These are phyloP conservation scores for Arrhamphus sclerolepis DNA, from an alignment of 2,797 vertebrate species.

Conservation along the genomic window DNA sequence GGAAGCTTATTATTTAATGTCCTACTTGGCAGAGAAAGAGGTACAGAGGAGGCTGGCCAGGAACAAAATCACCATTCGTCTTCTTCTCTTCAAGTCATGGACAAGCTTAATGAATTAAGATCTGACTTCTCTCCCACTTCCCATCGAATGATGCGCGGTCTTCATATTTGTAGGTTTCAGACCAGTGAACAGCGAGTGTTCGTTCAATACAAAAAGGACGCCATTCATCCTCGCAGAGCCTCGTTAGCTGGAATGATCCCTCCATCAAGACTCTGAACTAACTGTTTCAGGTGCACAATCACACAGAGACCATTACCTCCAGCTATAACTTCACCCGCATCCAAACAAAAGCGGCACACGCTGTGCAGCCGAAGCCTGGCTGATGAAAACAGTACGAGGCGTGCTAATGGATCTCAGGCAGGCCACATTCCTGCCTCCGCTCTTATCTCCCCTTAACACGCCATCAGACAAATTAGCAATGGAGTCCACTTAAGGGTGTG, in stretches of 20 bases:
- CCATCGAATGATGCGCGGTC: conserved; percentile 16
- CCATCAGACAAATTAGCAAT: conserved; percentile 79
- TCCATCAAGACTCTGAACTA: conserved; percentile 48
- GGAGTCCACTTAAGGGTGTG: conserved; percentile 59
- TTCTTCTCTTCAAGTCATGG: conserved; percentile 47
- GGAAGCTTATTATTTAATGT: conserved; percentile 74
- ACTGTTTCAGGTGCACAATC: conserved; percentile 19
- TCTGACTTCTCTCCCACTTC: conserved; percentile 21
- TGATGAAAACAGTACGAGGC: conserved; percentile 64
- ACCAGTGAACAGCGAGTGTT: conserved; percentile 23
- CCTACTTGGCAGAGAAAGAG: conserved; percentile 65
- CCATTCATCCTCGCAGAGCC: conserved; percentile 42
- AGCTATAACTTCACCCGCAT: conserved; percentile 37
- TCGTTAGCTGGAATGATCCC: conserved; percentile 58
- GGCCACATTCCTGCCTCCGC: conserved; percentile 62
- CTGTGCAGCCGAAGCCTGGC: conserved; percentile 48
- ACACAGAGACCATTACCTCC: conserved; percentile 35
- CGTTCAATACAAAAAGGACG: conserved; percentile 53
- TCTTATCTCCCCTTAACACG: conserved; percentile 73
- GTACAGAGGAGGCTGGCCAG: conserved; percentile 49
- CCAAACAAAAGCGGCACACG: conserved; percentile 66
- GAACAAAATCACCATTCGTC: conserved; percentile 63
- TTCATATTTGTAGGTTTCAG: conserved; percentile 38
- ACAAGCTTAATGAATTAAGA: conserved; percentile 70
- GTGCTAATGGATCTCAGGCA: conserved; percentile 63